Evolutionary conservation across 1,140 invertebrate species (phyloP).

Genomic region (Planococcus citri): DNA sequence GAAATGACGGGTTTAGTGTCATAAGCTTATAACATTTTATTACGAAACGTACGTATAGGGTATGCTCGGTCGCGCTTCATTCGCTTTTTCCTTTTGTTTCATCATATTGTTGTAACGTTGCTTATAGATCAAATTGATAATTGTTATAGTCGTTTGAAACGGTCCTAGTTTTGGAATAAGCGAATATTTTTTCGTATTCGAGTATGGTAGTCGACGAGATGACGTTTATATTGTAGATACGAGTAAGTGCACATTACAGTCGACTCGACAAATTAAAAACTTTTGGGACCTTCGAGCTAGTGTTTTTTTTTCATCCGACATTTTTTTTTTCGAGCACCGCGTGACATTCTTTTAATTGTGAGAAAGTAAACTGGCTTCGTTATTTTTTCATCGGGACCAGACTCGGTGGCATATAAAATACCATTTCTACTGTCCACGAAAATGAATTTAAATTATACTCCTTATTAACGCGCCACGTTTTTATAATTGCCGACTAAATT

Average conservation of each 20-base stretch:
- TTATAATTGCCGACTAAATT: background rate
- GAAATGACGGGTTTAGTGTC: conserved; percentile 5
- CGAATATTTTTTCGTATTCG: background rate
- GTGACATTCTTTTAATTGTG: conserved; percentile 1
- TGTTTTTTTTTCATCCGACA: no score
- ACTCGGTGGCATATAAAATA: background rate
- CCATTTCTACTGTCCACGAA: background rate
- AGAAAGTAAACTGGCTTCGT: background rate
- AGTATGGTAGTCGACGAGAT: background rate
- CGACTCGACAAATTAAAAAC: no score
- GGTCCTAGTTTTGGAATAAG: background rate
- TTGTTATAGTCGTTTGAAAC: background rate
- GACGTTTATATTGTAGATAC: no score
- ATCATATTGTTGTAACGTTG: conserved; percentile 3
- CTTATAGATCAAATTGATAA: background rate
- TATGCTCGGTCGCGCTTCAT: conserved; percentile 1
- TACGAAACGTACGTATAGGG: background rate
- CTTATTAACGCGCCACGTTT: background rate
- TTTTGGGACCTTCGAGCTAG: no score
- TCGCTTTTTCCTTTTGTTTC: conserved; percentile 7
- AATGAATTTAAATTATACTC: background rate
- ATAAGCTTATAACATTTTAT: background rate
- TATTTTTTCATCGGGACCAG: background rate
- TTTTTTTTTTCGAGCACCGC: background rate
- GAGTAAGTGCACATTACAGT: no score